Base-by-base conservation (phyloP, 2,113 vertebrate species). In the Lepus timidus region DNA sequence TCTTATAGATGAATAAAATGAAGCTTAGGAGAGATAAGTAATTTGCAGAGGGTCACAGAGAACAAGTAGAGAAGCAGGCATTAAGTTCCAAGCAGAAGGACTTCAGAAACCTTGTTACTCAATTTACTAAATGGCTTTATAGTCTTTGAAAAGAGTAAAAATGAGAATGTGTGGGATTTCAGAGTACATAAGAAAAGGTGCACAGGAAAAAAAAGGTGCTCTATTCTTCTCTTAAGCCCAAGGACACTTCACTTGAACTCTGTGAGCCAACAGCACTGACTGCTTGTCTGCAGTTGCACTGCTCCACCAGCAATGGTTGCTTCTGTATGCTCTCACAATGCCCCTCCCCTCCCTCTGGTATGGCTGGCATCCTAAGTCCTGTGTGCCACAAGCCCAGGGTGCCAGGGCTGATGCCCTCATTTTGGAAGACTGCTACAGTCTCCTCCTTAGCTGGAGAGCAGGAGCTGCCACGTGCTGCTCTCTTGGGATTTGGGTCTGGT, bases 241-340 rank as follows among this genome's bases (percentile, higher is more conserved):
- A n/a, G 44, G 19, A 19, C n/a, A 27, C 39, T 52, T 55, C 12
- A 4, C 23, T 11, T 22, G 33, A 39, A 20, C 4, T 9, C 51
- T 17, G 36, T 0, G 49, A 39, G 33, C 23, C 5, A 1, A 3
- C 2, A 12, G 62, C 10, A 0, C 74, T 64, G 44, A 36, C 4
- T 68, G 87, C 27, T 55, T 3, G 16, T 20, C 74, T 67, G 27
- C 36, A 16, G 65, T 27, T 36, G 52, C 13, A 0, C 1, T 10
- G 49, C 14, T 51, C 25, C 55, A 51, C 0, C 0, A 31, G 19
- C 1, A 23, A 11, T 14, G 52, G 3, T 1, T 7, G 22, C 55
- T 36, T 31, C 44, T 6, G 0, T 8, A 4, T 44, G 31, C 39
- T 67, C 20, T 12, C 14, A n/a, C 31, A 6, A 31, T 7, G 23